Evolutionary conservation across 2,797 vertebrate species (phyloP).

Genomic region (Pantherophis alleghaniensis): DNA sequence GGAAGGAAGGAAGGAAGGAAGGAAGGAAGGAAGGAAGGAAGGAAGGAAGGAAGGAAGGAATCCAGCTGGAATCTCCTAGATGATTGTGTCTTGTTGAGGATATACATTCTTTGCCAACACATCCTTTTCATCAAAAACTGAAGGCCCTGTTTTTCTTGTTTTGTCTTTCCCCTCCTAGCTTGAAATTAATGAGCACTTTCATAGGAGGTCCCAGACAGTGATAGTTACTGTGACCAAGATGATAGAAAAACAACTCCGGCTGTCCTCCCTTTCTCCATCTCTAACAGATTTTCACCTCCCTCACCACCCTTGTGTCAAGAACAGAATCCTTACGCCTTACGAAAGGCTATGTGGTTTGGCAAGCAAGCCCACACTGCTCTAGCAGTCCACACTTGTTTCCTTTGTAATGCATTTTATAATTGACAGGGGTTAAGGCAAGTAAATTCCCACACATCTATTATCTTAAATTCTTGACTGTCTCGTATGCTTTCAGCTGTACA

Average conservation of each 20-base stretch:
- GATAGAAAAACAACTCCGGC: neutral
- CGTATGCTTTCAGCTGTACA: neutral
- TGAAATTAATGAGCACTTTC: neutral
- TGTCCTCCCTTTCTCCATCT: neutral
- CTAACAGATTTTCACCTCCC: neutral
- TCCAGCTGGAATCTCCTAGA: neutral
- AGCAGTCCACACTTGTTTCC: neutral
- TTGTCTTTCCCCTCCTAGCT: neutral
- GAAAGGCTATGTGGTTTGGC: neutral
- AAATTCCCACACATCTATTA: conserved; percentile 1
- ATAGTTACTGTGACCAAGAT: neutral
- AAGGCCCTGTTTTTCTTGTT: neutral
- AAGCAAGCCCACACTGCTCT: neutral
- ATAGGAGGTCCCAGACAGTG: neutral
- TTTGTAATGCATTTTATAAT: neutral
- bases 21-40: too few relatives aligned
- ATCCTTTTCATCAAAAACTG: neutral
- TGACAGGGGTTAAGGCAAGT: conserved; percentile 2
- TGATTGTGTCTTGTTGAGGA: neutral
- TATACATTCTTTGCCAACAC: neutral
- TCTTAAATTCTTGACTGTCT: neutral
- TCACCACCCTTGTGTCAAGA: neutral
- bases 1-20: neutral
- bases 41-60: neutral
- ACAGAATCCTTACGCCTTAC: neutral